Conservation (phyloP, 2,113 vertebrate species). For the Panurus biarmicus region DNA sequence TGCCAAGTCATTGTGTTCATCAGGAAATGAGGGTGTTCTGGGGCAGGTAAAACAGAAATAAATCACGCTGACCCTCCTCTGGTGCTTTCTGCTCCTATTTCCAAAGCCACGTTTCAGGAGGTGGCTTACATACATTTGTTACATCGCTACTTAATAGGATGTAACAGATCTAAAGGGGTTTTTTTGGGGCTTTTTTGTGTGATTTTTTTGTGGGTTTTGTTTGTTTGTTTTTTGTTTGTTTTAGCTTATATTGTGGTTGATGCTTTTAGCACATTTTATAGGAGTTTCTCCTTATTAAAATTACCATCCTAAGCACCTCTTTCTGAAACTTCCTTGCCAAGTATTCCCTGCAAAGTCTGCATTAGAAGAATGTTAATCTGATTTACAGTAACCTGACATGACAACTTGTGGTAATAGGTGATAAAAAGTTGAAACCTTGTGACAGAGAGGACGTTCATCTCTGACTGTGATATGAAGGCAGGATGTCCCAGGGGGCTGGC, state of each 20-base stretch:
- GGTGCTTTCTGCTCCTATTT: background rate
- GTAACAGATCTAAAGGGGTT: background rate
- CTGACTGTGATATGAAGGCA: accelerated
- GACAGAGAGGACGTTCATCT: background rate
- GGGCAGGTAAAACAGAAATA: conserved; percentile 42
- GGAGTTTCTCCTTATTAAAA: background rate
- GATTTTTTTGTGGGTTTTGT: too few species aligned
- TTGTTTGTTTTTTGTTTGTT: background rate
- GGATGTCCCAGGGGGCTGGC: background rate
- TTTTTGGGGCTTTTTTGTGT: background rate
- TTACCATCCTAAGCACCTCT: background rate
- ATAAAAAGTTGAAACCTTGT: background rate
- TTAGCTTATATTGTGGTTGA: background rate
- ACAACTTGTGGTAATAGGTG: background rate
- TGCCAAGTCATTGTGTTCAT: conserved; percentile 54
- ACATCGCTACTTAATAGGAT: background rate
- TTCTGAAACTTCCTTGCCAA: background rate
- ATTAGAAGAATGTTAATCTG: background rate
- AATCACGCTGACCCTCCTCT: background rate
- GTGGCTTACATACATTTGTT: background rate
- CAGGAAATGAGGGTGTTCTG: conserved; percentile 34
- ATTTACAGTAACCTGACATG: background rate
- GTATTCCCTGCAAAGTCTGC: background rate
- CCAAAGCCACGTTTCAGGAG: background rate
- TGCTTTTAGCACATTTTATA: background rate